A percentile compares a stretch with the other conserved stretches of the same genome.
phyloP scores from a whole-genome alignment of 2,797 vertebrate genomes.

The Megaceryle alcyon region DNA sequence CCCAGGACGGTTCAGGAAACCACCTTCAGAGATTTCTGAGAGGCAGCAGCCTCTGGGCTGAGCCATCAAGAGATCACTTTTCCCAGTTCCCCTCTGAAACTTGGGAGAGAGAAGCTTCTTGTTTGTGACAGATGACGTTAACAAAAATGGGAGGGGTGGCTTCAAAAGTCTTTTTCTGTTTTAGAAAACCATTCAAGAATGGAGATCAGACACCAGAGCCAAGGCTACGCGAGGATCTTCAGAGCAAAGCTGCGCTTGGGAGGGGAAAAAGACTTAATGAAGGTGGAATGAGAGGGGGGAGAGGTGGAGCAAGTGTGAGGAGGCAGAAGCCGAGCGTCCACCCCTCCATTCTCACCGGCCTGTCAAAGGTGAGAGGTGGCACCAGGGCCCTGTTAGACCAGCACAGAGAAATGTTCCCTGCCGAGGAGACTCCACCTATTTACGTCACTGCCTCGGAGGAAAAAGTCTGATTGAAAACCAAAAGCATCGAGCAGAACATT shows the following conservation, averaged over 20 bases:
- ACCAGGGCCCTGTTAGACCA: background rate
- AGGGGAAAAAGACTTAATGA: background rate
- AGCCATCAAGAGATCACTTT: background rate
- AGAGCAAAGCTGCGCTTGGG: background rate
- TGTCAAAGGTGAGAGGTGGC: no score
- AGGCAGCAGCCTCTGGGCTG: background rate
- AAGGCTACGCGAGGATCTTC: background rate
- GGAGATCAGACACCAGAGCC: background rate
- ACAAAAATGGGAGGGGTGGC: background rate
- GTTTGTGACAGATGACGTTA: background rate
- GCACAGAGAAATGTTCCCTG: background rate
- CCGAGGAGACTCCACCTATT: background rate
- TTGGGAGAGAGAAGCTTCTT: background rate
- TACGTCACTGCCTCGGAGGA: background rate
- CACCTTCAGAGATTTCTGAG: background rate
- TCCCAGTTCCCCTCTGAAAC: background rate
- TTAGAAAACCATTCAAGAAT: background rate
- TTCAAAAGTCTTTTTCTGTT: background rate
- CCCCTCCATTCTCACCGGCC: background rate
- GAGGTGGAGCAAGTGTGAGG: rapidly evolving
- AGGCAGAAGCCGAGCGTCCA: background rate
- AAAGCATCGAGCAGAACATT: background rate
- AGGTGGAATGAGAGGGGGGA: background rate
- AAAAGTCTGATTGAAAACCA: background rate
- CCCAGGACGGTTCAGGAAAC: background rate